Conservation (phyloP, 53 echinoderm and acorn worm species). For the Echinarachnius parma region DNA sequence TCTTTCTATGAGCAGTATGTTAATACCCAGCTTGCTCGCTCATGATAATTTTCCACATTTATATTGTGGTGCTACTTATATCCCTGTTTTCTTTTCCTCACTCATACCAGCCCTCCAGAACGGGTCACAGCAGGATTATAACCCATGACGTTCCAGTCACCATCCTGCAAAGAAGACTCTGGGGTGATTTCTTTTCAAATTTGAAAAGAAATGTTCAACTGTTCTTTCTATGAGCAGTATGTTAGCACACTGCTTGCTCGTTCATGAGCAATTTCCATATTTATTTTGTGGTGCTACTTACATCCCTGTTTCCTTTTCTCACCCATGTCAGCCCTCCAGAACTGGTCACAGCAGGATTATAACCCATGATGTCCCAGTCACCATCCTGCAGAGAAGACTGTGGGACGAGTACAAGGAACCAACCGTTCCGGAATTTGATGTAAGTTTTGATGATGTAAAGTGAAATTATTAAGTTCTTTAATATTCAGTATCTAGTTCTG, state of each 20-base stretch:
- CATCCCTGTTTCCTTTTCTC: no score
- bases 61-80: neutral
- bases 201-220: no score
- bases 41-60: neutral
- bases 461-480: no score
- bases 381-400: constrained; percentile 76
- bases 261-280: neutral
- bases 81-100: no score
- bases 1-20: no score
- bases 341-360: constrained; percentile 82
- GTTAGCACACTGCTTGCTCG: no score
- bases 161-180: constrained; percentile 80
- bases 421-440: constrained; percentile 94
- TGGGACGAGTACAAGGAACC: constrained; percentile 97
- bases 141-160: constrained; percentile 95
- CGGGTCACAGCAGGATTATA: constrained; percentile 78
- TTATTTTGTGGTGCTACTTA: neutral
- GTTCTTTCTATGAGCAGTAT: no score
- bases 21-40: no score
- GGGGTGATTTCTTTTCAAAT: no score
- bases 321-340: constrained; percentile 71
- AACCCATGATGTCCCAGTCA: constrained; percentile 94
- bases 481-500: no score
- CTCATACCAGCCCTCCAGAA: constrained; percentile 73
- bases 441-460: constrained; percentile 25